phyloP scores from a whole-genome alignment of 2,888 invertebrate species.

The Atethmia centrago region DNA sequence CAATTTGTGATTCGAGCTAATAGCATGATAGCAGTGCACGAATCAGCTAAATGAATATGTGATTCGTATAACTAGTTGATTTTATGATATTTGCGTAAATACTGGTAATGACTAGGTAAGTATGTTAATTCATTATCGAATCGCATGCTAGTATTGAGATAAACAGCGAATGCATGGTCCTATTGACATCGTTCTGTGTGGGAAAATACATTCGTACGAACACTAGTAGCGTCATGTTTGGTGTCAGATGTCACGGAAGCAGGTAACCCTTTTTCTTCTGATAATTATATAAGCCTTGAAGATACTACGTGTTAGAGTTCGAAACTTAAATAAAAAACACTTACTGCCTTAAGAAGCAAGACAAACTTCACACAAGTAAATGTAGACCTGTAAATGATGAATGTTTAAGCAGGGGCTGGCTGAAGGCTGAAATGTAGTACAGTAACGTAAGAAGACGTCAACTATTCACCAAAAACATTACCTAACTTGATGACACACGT shows the following conservation, averaged over 20 bases:
- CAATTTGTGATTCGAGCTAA: background rate
- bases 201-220: conserved; percentile 22
- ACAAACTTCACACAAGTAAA: background rate
- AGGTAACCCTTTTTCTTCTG: conserved; percentile 4
- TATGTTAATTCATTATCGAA: conserved; percentile 40
- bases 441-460: conserved; percentile 7
- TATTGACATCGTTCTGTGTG: conserved; percentile 40
- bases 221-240: conserved; percentile 13
- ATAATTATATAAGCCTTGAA: conserved; percentile 17
- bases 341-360: background rate
- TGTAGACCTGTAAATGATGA: background rate
- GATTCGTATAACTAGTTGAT: conserved; percentile 23
- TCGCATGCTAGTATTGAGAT: conserved; percentile 23
- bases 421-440: background rate
- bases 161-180: conserved; percentile 12
- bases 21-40: conserved; percentile 8
- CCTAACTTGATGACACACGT: conserved; percentile 38
- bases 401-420: background rate
- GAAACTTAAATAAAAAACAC: conserved; percentile 17
- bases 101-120: conserved; percentile 29
- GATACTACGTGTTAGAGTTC: background rate
- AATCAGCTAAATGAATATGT: conserved; percentile 19
- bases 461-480: conserved; percentile 23
- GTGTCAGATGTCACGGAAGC: conserved; percentile 35
- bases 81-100: conserved; percentile 35